These are phyloP conservation scores for Scaptomyza parva DNA, from an alignment of 2,888 invertebrate genomes.

Conservation along the genomic window DNA sequence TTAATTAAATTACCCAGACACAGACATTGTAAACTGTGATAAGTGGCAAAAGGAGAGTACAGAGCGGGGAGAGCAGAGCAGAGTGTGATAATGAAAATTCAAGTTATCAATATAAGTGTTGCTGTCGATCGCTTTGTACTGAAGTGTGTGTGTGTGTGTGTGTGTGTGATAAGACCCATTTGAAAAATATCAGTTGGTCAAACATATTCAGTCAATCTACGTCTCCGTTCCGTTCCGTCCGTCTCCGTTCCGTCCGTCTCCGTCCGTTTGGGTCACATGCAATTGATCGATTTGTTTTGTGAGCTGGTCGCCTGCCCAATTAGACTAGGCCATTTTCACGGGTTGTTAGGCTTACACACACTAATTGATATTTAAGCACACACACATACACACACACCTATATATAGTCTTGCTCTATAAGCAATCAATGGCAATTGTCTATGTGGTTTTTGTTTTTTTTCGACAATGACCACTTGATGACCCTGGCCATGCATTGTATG, in stretches of 20 bases:
- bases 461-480: conserved; percentile 51
- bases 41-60: no score
- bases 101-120: conserved; percentile 53
- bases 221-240: conserved; percentile 2
- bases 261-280: conserved; percentile 59
- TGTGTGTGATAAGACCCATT: conserved; percentile 68
- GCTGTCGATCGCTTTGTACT: no score
- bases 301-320: conserved; percentile 40
- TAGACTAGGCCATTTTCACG: conserved; percentile 36
- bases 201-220: conserved; percentile 2
- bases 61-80: background rate
- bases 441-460: conserved; percentile 13
- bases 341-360: conserved; percentile 19
- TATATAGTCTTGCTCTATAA: conserved; percentile 39
- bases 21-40: conserved; percentile 10
- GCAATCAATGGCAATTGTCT: conserved; percentile 61
- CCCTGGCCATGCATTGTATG: conserved; percentile 50
- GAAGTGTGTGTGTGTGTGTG: conserved; percentile 46
- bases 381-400: conserved; percentile 6
- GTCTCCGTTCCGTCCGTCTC: conserved; percentile 6
- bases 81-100: conserved; percentile 52
- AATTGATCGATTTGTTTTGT: conserved; percentile 57
- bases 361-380: conserved; percentile 72
- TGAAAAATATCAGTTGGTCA: conserved; percentile 27
- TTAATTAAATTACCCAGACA: conserved; percentile 65